Base-by-base conservation (phyloP, 2,797 vertebrate species). In the Perodicticus potto region DNA sequence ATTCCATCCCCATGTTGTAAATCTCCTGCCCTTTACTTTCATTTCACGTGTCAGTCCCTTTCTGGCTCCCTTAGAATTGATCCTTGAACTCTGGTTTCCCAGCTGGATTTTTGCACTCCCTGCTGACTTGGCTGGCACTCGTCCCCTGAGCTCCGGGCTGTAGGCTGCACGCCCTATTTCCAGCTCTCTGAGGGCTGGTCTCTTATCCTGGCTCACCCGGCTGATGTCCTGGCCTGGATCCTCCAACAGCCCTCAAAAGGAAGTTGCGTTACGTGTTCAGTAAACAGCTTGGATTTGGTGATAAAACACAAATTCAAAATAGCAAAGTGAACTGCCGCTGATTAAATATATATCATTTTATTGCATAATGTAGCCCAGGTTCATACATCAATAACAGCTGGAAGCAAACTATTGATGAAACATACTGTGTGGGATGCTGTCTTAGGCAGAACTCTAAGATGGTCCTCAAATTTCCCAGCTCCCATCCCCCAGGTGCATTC, bases 291-390 rank as follows among this genome's bases (percentile, higher is more conserved):
- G 43, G 32, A 72, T 89, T 63, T 55, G 63, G 86, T 43, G 19
- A 17, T 84, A 45, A 92, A 89, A 84, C 29, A 72, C 72, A 83
- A 89, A 84, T 89, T 84, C 53, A 72, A 83, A 76, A 72, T 34
- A 72, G 19, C 23, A 32, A 92, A 78, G 55, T 78, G 72, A 70
- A 45, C 45, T 84, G 69, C 13, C 55, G 89, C 34, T 32, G 43
- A 57, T 17, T 37, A 5, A 53, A 45, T 76, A 82, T 16, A 22
- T 34, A 32, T 17, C 37, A 23, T 37, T n/a, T 43, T 73, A 87
- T 59, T 25, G 49, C 22, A 40, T 55, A 77, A 82, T 63, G 53
- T 86, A 80, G 57, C 37, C 49, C 53, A 76, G 53, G 43, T 43
- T 93, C 34, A 25, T 70, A 53, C 25, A 29, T 81, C 37, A 81